Percentiles rank a stretch among this genome's conserved stretches.
Conservation (phyloP, 1,140 invertebrate genomes). For the Anoplophora glabripennis region DNA sequence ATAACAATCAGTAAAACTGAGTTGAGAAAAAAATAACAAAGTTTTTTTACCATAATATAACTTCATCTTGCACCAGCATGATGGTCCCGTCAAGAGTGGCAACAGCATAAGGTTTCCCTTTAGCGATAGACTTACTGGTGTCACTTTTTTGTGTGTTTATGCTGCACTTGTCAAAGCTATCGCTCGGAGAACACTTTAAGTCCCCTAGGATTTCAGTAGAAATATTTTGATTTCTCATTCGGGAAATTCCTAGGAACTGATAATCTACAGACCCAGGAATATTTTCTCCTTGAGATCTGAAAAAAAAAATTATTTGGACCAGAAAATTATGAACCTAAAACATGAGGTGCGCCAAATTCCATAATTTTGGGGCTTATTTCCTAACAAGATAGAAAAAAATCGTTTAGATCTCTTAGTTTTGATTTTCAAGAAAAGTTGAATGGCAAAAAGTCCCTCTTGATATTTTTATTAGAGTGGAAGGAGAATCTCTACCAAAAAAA, state of each 20-base stretch:
- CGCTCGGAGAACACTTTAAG: conserved; percentile 47
- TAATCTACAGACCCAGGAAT: conserved; percentile 58
- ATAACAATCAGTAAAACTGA: no score
- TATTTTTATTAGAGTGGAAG: no score
- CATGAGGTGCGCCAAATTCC: no score
- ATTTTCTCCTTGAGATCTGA: conserved; percentile 41
- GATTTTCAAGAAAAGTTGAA: no score
- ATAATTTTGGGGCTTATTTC: no score
- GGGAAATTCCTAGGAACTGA: conserved; percentile 60
- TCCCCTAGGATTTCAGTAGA: conserved; percentile 73
- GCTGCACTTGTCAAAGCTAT: background rate
- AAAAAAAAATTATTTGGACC: no score
- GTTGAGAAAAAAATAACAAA: conserved; percentile 8
- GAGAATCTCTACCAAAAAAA: no score
- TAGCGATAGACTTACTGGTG: conserved; percentile 28
- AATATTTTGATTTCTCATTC: conserved; percentile 69
- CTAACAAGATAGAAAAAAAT: no score
- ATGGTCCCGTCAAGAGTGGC: conserved; percentile 71
- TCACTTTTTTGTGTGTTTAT: conserved; percentile 11
- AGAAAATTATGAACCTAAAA: no score
- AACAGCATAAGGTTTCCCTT: conserved; percentile 59
- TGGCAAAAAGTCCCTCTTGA: no score
- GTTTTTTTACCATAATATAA: conserved; percentile 58
- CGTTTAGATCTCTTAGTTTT: no score
- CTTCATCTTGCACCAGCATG: conserved; percentile 63